These are phyloP conservation scores for Sphinx pinastri DNA, from an alignment of 2,888 invertebrate species.

Conservation along the genomic window DNA sequence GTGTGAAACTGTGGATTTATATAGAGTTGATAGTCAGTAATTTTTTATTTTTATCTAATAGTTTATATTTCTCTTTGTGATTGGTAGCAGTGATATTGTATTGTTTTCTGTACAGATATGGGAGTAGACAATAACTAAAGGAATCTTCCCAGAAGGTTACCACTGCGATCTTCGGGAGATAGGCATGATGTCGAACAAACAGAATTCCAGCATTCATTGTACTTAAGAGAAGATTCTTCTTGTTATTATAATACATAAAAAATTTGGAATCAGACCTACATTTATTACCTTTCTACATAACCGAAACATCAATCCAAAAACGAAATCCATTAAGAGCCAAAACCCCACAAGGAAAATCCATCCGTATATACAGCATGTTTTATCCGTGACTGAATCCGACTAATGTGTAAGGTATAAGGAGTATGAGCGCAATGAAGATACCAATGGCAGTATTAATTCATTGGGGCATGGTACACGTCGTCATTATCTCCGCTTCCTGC, in stretches of 20 bases:
- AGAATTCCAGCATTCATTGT: too few relatives aligned
- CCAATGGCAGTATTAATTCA: slow-evolving; percentile 77
- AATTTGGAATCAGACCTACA: too few relatives aligned
- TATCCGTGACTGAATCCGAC: slow-evolving; percentile 66
- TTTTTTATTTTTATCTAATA: not conserved
- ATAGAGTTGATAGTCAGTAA: slow-evolving; percentile 52
- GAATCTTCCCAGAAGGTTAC: too few relatives aligned
- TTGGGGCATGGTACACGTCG: slow-evolving; percentile 53
- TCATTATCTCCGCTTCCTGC: slow-evolving; percentile 58
- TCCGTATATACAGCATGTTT: slow-evolving; percentile 36
- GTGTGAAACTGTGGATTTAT: not conserved
- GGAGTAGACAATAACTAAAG: too few relatives aligned
- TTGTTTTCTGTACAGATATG: too few relatives aligned
- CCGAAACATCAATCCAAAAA: not conserved
- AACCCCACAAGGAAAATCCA: slow-evolving; percentile 21
- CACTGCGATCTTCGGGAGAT: too few relatives aligned
- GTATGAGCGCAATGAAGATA: slow-evolving; percentile 74
- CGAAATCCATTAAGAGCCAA: slow-evolving; percentile 10
- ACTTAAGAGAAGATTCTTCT: too few relatives aligned
- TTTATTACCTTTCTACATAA: too few relatives aligned
- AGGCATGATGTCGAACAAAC: too few relatives aligned
- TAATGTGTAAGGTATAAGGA: slow-evolving; percentile 63
- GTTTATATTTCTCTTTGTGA: not conserved
- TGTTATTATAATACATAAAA: too few relatives aligned
- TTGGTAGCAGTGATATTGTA: too few relatives aligned